Percentiles rank a stretch among this genome's conserved stretches.
Conservation (phyloP, 1,140 invertebrate species). For the Rhyzopertha dominica region DNA sequence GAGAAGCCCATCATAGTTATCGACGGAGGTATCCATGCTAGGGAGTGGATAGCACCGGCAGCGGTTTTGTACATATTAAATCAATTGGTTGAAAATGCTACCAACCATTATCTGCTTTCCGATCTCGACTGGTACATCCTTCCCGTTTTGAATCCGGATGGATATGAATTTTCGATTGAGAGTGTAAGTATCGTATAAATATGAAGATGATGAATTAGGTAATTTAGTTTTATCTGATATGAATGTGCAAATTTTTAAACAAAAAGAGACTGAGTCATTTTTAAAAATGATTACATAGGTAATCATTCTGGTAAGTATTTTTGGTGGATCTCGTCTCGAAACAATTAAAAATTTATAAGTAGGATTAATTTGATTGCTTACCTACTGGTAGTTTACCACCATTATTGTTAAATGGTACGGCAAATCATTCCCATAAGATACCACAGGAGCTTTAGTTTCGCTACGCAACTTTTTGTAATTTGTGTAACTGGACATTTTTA, state of each 20-base stretch:
- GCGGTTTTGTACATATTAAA: slow-evolving; percentile 59
- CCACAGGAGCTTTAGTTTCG: too few species aligned
- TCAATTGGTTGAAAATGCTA: slow-evolving; percentile 51
- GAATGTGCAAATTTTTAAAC: not conserved
- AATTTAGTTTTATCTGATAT: not conserved
- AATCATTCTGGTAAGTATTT: too few species aligned
- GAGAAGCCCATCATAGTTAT: slow-evolving; percentile 58
- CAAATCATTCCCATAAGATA: too few species aligned
- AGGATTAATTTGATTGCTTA: too few species aligned
- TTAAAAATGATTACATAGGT: too few species aligned
- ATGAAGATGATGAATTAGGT: too few species aligned
- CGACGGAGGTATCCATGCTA: slow-evolving; percentile 60
- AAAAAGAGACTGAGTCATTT: not conserved
- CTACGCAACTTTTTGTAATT: too few species aligned
- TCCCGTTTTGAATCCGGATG: slow-evolving; percentile 68
- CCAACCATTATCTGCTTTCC: slow-evolving; percentile 42
- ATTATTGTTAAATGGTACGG: too few species aligned
- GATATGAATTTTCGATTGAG: slow-evolving; percentile 61
- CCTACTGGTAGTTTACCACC: too few species aligned
- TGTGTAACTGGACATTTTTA: too few species aligned
- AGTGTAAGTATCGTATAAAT: slow-evolving; percentile 50
- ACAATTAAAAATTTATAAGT: too few species aligned
- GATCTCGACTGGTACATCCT: slow-evolving; percentile 63
- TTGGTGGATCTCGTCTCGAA: too few species aligned
- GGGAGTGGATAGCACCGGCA: slow-evolving; percentile 66